Evolutionary conservation across 1,140 invertebrate genomes (phyloP), one percentile per base, ranked within the genome.

Genomic region (Drosophila willistoni): DNA sequence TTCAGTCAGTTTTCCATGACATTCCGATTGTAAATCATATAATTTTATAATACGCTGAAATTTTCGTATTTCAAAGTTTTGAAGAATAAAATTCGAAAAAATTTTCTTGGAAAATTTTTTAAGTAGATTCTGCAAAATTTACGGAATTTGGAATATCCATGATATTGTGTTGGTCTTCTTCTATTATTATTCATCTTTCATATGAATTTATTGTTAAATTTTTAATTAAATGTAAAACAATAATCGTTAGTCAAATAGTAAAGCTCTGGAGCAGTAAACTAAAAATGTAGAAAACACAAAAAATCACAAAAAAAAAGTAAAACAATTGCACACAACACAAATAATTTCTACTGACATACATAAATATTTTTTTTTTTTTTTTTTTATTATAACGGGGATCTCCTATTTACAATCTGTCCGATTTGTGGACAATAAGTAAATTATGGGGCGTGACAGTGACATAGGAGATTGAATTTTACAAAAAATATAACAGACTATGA

Each of bases 231-330:
- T 62, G 33, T 74, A 61, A 75, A 68, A 65, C 72, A 75, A 63
- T 64, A 77, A 77, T 77, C 42, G 65, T 77, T 77, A 77, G 72
- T 75, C 73, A 75, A 65, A 75, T 75, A 75, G 73, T 77, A 77
- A 77, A 77, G 73, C 73, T 76, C 73, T 67, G 42, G 54, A 57
- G 67, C 67, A 57, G 51, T 44, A 51, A 19, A 44, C 56, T 55
- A n/a, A 57, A 29, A 64, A 47, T 42, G 60, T 73, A 41, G 44
- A 54, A 61, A 44, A 73, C 64, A 59, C 65, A 22, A 73, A 51
- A 62, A 41, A 13, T 33, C 54, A 19, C 72, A 51, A 62, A 39
- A 13, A 19, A 17, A 36, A 36, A 36, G 39, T n/a, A 17, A 41
- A 34, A 64, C 36, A 44, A 68, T 51, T 51, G 44, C 44, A 51